A percentile compares a stretch with the other conserved stretches of the same genome.
phyloP scores from a whole-genome alignment of 2,888 invertebrate species.

The Gibbula magus region DNA sequence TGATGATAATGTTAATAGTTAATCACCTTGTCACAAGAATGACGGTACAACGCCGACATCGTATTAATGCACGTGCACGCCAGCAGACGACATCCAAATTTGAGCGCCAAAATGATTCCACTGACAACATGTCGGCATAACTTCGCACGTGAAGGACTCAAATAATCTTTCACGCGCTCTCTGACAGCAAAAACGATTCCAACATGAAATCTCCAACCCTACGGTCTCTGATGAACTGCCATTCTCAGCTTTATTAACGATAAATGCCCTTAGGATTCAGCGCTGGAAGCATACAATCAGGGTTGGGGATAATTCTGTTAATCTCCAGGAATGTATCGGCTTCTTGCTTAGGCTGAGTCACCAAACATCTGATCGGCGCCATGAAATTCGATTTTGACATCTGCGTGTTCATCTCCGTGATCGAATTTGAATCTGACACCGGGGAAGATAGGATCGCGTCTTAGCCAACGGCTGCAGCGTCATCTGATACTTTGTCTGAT shows the following conservation, averaged over 20 bases:
- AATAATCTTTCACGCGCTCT: neutral
- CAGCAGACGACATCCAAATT: neutral
- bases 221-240: neutral
- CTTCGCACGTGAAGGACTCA: neutral
- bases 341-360: neutral
- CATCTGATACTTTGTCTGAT: no score
- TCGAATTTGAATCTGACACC: neutral
- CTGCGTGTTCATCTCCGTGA: neutral
- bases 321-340: neutral
- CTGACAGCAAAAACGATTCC: neutral
- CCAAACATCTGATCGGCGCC: constrained; percentile 2
- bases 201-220: neutral
- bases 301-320: neutral
- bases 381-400: constrained; percentile 8
- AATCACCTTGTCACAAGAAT: no score
- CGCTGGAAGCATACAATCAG: neutral
- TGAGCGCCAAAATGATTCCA: neutral
- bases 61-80: neutral
- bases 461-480: neutral
- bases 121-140: neutral
- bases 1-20: no score
- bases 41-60: neutral
- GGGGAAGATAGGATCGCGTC: neutral
- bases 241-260: neutral
- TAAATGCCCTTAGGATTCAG: neutral